Conservation (phyloP, 2,797 vertebrate species). For the Liasis olivaceus region DNA sequence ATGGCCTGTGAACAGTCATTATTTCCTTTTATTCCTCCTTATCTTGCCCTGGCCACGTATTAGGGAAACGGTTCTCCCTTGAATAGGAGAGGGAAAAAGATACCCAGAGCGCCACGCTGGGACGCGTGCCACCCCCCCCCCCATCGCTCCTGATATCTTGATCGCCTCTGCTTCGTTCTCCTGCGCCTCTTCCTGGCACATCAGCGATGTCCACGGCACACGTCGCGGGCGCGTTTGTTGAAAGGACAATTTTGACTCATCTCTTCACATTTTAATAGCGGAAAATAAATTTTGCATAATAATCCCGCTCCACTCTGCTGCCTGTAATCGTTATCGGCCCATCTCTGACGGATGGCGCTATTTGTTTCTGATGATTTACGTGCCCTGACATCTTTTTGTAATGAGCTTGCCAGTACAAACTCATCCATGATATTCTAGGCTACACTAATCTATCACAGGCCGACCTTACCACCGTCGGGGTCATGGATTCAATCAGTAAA, state of each 20-base stretch:
- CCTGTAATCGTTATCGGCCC: conserved; percentile 70
- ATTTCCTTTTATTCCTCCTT: conserved; percentile 48
- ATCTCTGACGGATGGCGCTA: conserved; percentile 68
- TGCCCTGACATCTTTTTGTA: conserved; percentile 73
- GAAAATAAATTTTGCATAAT: conserved; percentile 73
- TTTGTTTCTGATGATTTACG: conserved; percentile 79
- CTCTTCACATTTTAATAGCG: conserved; percentile 70
- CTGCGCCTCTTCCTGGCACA: conserved; percentile 26
- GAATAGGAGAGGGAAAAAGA: conserved; percentile 26
- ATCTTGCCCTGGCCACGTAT: conserved; percentile 46
- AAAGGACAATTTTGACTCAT: conserved; percentile 69
- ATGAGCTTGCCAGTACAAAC: conserved; percentile 71
- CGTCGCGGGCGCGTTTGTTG: conserved; percentile 31
- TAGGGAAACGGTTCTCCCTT: conserved; percentile 38
- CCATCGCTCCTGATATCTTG: background rate
- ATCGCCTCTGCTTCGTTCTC: background rate
- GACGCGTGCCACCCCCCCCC: accelerated
- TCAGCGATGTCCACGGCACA: background rate
- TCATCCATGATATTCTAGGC: conserved; percentile 64
- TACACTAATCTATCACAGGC: conserved; percentile 70
- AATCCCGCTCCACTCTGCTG: conserved; percentile 63
- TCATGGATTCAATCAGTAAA: conserved; percentile 74
- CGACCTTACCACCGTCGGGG: conserved; percentile 70
- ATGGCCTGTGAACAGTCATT: conserved; percentile 53
- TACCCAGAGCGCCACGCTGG: conserved; percentile 36